A percentile compares a stretch with the other conserved stretches of the same genome.
Evolutionary conservation across 2,113 vertebrate genomes (phyloP).

Genomic region (Leptobrachium leishanense): DNA sequence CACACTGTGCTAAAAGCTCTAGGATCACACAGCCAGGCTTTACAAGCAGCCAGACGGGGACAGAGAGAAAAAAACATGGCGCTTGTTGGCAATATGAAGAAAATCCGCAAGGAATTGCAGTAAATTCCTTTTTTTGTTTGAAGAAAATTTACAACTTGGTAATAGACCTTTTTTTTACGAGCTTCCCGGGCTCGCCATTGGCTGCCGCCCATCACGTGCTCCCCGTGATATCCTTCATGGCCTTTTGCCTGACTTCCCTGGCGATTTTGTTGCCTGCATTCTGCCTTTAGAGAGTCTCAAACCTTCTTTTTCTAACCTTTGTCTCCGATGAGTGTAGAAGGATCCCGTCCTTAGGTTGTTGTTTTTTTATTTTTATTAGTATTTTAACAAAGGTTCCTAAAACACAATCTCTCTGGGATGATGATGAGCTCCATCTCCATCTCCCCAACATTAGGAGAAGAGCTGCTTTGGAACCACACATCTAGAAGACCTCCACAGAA

Average conservation of each 20-base stretch:
- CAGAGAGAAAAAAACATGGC: slow-evolving; percentile 70
- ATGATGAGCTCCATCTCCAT: slow-evolving; percentile 20
- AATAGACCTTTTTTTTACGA: slow-evolving; percentile 99
- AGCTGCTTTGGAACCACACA: slow-evolving; percentile 16
- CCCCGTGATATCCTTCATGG: slow-evolving; percentile 93
- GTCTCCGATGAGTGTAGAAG: slow-evolving; percentile 72
- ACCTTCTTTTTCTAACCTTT: slow-evolving; percentile 83
- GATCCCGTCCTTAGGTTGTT: slow-evolving; percentile 37
- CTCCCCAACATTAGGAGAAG: slow-evolving; percentile 17
- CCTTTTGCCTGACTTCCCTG: slow-evolving; percentile 92
- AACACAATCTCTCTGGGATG: slow-evolving; percentile 45
- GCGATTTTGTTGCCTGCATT: slow-evolving; percentile 87
- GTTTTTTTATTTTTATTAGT: not conserved
- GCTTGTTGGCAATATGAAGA: slow-evolving; percentile 82
- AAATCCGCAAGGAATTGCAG: slow-evolving; percentile 89
- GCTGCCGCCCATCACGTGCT: slow-evolving; percentile 98
- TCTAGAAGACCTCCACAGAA: not conserved
- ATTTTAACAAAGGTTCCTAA: slow-evolving; percentile 34
- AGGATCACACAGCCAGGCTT: too few relatives aligned
- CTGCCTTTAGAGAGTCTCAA: slow-evolving; percentile 83
- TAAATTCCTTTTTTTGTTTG: slow-evolving; percentile 98
- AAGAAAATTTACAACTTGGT: slow-evolving; percentile 99
- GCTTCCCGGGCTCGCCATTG: slow-evolving; percentile 95
- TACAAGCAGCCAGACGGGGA: too few relatives aligned
- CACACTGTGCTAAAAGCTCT: too few relatives aligned